Evolutionary conservation across 2,113 vertebrate species (phyloP).

Genomic region (Hippoglossus stenolepis): DNA sequence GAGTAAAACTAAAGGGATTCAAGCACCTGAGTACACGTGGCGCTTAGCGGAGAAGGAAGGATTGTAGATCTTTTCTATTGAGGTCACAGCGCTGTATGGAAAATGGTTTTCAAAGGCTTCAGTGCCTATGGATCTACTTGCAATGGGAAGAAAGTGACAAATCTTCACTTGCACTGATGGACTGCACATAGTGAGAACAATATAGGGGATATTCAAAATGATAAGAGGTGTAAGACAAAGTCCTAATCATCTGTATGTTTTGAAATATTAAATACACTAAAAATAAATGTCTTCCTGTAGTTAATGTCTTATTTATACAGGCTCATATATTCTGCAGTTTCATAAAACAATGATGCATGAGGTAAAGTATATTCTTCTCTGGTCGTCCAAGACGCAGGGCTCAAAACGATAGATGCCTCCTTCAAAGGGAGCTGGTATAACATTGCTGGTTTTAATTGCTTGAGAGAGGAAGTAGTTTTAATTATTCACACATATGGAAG

Average conservation of each 20-base stretch:
- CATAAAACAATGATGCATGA: no score
- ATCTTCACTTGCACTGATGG: constrained; percentile 7
- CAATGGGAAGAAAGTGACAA: constrained; percentile 28
- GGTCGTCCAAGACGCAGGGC: background rate
- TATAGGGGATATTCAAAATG: constrained; percentile 5
- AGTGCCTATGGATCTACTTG: constrained; percentile 41
- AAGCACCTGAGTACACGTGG: constrained; percentile 67
- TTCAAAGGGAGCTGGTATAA: background rate
- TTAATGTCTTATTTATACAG: no score
- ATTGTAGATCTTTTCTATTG: constrained; percentile 65
- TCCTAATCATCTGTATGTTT: no score
- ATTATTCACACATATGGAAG: background rate
- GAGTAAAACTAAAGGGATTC: constrained; percentile 73
- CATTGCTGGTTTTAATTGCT: background rate
- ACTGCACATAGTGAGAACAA: constrained; percentile 30
- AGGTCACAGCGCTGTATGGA: constrained; percentile 63
- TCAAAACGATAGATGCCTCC: background rate
- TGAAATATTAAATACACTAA: no score
- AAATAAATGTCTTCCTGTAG: no score
- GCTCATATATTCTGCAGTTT: no score
- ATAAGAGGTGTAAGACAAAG: no score
- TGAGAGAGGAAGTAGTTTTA: background rate
- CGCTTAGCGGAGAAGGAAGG: constrained; percentile 51
- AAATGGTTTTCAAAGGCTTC: constrained; percentile 36
- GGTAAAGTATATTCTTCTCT: background rate